Conservation (phyloP, 2,888 invertebrate genomes). For the Dasysyrphus tricinctus region DNA sequence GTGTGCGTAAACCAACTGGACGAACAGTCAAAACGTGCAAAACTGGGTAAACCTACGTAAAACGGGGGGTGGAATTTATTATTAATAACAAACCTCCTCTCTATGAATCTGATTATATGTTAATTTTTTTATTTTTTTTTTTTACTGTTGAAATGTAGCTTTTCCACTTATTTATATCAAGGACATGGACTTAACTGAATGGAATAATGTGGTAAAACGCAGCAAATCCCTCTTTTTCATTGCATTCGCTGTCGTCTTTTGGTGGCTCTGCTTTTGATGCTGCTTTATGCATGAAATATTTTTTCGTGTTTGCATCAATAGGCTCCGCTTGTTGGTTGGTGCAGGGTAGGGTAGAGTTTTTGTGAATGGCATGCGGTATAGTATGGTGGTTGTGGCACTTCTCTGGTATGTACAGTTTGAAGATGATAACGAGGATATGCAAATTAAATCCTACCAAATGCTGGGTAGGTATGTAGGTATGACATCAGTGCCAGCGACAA, state of each 20-base stretch:
- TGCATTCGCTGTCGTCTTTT: constrained; percentile 39
- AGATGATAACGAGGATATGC: constrained; percentile 68
- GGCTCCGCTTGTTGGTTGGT: constrained; percentile 27
- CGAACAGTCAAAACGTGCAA: too few relatives aligned
- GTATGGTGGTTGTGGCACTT: not conserved
- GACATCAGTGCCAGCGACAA: constrained; percentile 6
- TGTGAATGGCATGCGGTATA: not conserved
- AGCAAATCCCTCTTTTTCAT: constrained; percentile 57
- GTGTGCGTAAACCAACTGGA: too few relatives aligned
- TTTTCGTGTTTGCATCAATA: constrained; percentile 56
- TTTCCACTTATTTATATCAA: constrained; percentile 28
- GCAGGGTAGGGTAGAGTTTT: not conserved
- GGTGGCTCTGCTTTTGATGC: constrained; percentile 20
- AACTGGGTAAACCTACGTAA: too few relatives aligned
- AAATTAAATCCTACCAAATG: constrained; percentile 61
- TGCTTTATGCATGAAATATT: constrained; percentile 51
- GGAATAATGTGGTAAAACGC: constrained; percentile 49
- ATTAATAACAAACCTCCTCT: constrained; percentile 49
- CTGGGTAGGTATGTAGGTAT: too few relatives aligned
- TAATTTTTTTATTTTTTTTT: not conserved
- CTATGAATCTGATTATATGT: constrained; percentile 46
- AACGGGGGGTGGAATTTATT: constrained; percentile 44
- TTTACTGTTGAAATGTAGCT: not conserved
- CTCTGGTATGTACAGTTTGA: not conserved
- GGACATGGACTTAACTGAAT: constrained; percentile 47